Percentiles rank a stretch among this genome's conserved stretches.
phyloP scores from a whole-genome alignment of 2,888 invertebrate genomes.

The Agonopterix alstromeriana region DNA sequence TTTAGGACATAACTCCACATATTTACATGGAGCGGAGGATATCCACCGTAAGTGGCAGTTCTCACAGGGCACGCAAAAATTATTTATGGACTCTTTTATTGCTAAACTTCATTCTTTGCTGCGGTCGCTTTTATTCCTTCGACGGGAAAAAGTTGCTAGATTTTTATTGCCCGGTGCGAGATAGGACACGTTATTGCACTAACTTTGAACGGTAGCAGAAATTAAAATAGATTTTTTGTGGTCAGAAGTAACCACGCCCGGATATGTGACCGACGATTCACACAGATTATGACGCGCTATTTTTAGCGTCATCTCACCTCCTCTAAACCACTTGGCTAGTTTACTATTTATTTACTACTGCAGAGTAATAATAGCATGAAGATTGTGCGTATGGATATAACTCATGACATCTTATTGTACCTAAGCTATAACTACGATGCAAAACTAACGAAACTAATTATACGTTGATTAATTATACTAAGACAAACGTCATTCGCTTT shows the following conservation, averaged over 20 bases:
- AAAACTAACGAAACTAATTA: no score
- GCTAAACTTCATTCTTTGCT: conserved; percentile 72
- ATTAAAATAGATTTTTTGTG: conserved; percentile 68
- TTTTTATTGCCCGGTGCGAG: conserved; percentile 71
- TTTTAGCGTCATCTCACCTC: conserved; percentile 19
- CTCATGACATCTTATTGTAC: no score
- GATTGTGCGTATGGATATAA: no score
- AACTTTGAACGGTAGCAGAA: conserved; percentile 57
- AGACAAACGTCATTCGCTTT: no score
- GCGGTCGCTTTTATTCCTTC: conserved; percentile 72
- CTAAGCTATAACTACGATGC: no score
- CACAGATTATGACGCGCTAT: conserved; percentile 26
- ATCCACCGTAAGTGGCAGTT: conserved; percentile 51
- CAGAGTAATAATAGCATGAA: no score
- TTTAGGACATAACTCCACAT: conserved; percentile 28
- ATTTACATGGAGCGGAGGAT: conserved; percentile 41
- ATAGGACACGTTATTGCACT: conserved; percentile 72
- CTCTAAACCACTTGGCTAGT: neutral
- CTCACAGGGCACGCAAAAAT: conserved; percentile 60
- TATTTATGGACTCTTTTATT: conserved; percentile 74
- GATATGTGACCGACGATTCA: conserved; percentile 20
- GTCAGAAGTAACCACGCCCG: conserved; percentile 35
- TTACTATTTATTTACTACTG: no score
- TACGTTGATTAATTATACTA: no score
- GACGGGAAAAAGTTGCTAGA: conserved; percentile 69